Evolutionary conservation across 2,797 vertebrate genomes (phyloP).

Genomic region (Channa striata): DNA sequence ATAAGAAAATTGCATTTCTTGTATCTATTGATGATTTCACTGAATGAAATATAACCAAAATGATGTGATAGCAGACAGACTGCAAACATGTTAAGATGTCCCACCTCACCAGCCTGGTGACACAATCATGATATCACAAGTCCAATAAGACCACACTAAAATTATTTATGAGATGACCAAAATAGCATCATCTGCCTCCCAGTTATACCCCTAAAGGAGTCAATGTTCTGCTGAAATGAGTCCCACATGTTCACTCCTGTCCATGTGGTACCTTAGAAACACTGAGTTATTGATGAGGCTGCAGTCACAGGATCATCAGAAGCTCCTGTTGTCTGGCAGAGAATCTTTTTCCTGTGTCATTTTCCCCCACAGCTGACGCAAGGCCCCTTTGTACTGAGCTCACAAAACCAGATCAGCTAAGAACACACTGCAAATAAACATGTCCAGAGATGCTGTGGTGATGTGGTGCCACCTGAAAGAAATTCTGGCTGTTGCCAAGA

Average conservation of each 20-base stretch:
- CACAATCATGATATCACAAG: neutral
- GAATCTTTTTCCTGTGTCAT: slow-evolving; percentile 27
- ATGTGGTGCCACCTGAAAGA: neutral
- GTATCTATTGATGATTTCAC: no score
- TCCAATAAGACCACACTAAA: neutral
- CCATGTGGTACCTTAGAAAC: slow-evolving; percentile 62
- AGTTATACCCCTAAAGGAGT: slow-evolving; percentile 27
- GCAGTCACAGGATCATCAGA: slow-evolving; percentile 68
- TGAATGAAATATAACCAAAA: no score
- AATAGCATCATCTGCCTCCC: slow-evolving; percentile 1
- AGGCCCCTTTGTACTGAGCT: neutral
- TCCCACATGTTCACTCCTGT: slow-evolving; percentile 44
- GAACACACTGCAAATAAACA: neutral
- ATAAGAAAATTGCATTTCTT: no score
- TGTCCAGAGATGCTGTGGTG: neutral
- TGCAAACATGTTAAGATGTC: no score
- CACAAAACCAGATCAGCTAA: neutral
- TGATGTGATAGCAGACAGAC: no score
- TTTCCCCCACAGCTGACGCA: slow-evolving; percentile 13
- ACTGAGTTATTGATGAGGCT: slow-evolving; percentile 74
- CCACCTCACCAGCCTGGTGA: neutral
- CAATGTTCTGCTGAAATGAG: slow-evolving; percentile 33
- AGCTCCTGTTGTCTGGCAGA: slow-evolving; percentile 40
- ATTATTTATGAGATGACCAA: slow-evolving; percentile 22
- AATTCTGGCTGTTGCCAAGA: neutral